phyloP scores from a whole-genome alignment of 2,113 vertebrate genomes.

The Jaculus jaculus region DNA sequence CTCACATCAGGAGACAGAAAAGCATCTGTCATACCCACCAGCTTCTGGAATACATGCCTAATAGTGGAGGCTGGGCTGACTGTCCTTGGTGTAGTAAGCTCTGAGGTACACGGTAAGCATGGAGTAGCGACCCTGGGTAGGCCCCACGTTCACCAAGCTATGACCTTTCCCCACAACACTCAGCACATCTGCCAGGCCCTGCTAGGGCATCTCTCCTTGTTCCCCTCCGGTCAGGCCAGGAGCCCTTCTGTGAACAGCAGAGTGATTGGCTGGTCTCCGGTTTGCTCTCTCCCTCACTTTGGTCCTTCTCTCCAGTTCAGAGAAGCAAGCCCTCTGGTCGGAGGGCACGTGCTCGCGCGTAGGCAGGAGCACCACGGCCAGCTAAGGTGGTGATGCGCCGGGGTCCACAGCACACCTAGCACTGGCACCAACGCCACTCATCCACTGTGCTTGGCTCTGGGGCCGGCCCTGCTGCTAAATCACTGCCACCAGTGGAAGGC shows the following conservation, averaged over 20 bases:
- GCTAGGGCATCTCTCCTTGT: not conserved
- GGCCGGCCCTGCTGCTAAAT: not conserved
- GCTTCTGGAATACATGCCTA: not conserved
- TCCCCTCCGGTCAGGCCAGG: not conserved
- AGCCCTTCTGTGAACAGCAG: not conserved
- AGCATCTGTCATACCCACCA: too few relatives aligned
- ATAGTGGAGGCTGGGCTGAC: not conserved
- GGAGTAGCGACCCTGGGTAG: not conserved
- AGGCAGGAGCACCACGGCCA: accelerated
- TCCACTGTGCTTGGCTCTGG: not conserved
- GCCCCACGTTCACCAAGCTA: not conserved
- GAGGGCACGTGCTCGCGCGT: too few relatives aligned
- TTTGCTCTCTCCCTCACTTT: not conserved
- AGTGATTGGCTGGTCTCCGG: not conserved
- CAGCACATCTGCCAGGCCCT: not conserved
- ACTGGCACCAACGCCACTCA: not conserved
- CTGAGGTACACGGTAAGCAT: not conserved
- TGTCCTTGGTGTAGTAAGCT: not conserved
- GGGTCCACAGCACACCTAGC: not conserved
- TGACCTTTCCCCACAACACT: not conserved
- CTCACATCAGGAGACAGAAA: not conserved
- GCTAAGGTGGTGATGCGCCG: too few relatives aligned
- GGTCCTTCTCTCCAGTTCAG: too few relatives aligned
- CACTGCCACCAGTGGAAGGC: not conserved
- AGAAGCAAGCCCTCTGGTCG: not conserved